Evolutionary conservation across 2,113 vertebrate genomes (phyloP).

Genomic region (Piaya cayana): DNA sequence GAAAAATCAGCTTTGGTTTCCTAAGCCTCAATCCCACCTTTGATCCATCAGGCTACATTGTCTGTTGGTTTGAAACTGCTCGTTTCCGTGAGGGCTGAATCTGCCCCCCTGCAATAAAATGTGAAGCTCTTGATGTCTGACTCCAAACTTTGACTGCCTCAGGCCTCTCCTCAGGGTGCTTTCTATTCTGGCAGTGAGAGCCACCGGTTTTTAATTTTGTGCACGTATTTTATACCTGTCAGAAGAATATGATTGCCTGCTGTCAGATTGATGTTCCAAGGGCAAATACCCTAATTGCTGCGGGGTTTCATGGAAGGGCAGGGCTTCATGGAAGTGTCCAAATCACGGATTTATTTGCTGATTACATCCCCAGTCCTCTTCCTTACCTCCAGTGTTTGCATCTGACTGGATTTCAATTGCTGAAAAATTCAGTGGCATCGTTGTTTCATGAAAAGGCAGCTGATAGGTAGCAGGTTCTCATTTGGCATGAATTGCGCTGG

Average conservation of each 20-base stretch:
- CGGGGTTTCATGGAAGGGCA: neutral
- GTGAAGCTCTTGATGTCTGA: constrained; percentile 22
- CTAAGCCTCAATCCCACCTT: neutral
- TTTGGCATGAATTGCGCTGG: neutral
- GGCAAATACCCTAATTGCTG: neutral
- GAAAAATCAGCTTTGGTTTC: constrained; percentile 45
- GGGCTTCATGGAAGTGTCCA: neutral
- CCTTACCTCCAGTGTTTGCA: neutral
- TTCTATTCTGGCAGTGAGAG: constrained; percentile 22
- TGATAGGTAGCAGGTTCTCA: neutral
- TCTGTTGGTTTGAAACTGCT: constrained; percentile 30
- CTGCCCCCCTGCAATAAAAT: neutral
- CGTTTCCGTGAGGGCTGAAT: neutral
- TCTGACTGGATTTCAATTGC: neutral
- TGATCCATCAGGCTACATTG: constrained; percentile 11
- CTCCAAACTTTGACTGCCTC: constrained; percentile 28
- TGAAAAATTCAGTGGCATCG: neutral
- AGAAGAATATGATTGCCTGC: neutral
- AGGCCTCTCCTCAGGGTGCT: constrained; percentile 30
- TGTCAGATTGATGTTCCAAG: neutral
- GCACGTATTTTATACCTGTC: neutral
- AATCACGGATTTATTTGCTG: neutral
- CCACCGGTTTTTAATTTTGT: neutral
- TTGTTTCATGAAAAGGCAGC: neutral
- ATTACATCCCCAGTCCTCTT: neutral